A percentile compares a stretch with the other conserved stretches of the same genome.
phyloP scores from a whole-genome alignment of 2,113 vertebrate genomes.

The Pimephales promelas region DNA sequence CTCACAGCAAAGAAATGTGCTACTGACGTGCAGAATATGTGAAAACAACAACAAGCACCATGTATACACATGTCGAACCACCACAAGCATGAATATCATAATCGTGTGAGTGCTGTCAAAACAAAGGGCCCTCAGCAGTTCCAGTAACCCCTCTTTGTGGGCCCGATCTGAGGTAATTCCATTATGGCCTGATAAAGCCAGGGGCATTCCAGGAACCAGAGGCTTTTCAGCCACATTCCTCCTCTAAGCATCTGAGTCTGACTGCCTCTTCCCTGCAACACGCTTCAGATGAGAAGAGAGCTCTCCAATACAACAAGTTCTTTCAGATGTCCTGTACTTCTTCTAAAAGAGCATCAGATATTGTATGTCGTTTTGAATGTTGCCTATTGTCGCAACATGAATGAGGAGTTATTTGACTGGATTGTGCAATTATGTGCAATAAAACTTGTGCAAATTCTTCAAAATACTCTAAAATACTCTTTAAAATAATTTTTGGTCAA shows the following conservation, averaged over 20 bases:
- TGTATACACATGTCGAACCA: slow-evolving; percentile 18
- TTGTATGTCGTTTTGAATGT: background rate
- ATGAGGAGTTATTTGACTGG: background rate
- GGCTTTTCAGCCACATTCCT: slow-evolving; percentile 57
- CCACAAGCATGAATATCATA: slow-evolving; percentile 34
- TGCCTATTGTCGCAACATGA: slow-evolving; percentile 21
- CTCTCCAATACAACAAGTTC: slow-evolving; percentile 4
- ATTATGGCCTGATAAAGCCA: slow-evolving; percentile 57
- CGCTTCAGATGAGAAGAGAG: background rate
- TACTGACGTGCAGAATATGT: background rate
- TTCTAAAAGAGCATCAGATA: slow-evolving; percentile 1
- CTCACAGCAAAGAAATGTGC: background rate
- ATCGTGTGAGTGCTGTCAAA: slow-evolving; percentile 45
- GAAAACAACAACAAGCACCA: slow-evolving; percentile 3
- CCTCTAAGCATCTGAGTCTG: slow-evolving; percentile 47
- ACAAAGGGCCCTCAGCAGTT: slow-evolving; percentile 53
- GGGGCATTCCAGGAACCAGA: slow-evolving; percentile 57
- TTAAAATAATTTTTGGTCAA: too few species aligned
- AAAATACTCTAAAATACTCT: too few species aligned
- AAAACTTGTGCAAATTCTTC: too few species aligned
- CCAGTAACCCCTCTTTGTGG: slow-evolving; percentile 55
- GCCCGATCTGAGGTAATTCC: slow-evolving; percentile 55
- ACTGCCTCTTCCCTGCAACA: slow-evolving; percentile 25
- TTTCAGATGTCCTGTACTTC: slow-evolving; percentile 12
- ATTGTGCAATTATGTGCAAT: background rate